A percentile compares a stretch with the other conserved stretches of the same genome.
Evolutionary conservation across 2,797 vertebrate genomes (phyloP).

Genomic region (Gallirallus australis): DNA sequence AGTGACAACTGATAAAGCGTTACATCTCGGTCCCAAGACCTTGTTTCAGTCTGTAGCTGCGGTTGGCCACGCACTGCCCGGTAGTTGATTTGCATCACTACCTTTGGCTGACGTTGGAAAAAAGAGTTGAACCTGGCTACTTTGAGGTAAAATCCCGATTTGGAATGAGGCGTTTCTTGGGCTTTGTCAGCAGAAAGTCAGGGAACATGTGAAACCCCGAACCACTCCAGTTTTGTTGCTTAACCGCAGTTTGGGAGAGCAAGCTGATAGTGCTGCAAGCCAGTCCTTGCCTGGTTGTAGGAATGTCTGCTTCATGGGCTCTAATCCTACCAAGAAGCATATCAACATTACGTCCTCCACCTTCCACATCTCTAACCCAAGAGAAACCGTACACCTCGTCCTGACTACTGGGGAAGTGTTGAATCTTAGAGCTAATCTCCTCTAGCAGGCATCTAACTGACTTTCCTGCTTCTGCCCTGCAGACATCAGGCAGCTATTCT

Average conservation of each 20-base stretch:
- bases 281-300: background rate
- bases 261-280: background rate
- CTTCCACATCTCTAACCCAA: background rate
- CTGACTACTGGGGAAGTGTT: background rate
- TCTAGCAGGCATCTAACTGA: rapidly evolving
- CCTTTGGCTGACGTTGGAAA: background rate
- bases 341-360: background rate
- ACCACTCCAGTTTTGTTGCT: rapidly evolving
- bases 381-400: background rate
- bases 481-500: background rate
- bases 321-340: background rate
- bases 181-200: background rate
- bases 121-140: background rate
- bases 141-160: background rate
- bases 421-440: background rate
- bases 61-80: background rate
- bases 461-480: background rate
- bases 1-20: constrained; percentile 8
- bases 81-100: background rate
- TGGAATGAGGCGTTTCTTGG: background rate
- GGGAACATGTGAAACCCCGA: background rate
- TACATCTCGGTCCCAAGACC: background rate
- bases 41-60: background rate
- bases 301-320: background rate
- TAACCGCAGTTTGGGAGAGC: background rate